Percentiles rank a stretch among this genome's conserved stretches.
Evolutionary conservation across 2,113 vertebrate genomes (phyloP).

Genomic region (Cephalopterus ornatus): DNA sequence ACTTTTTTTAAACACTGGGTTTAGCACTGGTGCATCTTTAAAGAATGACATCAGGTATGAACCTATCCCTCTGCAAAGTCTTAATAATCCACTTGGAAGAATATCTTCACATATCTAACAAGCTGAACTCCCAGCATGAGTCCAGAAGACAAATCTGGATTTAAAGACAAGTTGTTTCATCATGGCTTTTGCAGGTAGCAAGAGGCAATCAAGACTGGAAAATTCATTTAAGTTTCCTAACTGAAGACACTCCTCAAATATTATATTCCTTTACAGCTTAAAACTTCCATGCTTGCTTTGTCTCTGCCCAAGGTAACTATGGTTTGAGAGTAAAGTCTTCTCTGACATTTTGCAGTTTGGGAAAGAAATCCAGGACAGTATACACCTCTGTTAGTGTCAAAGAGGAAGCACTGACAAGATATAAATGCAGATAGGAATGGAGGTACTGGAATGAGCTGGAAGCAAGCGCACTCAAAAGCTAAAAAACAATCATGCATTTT

Average conservation of each 20-base stretch:
- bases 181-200: background rate
- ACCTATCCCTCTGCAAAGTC: background rate
- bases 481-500: background rate
- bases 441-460: background rate
- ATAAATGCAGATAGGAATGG: background rate
- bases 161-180: constrained; percentile 2
- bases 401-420: background rate
- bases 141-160: background rate
- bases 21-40: background rate
- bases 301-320: background rate
- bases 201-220: background rate
- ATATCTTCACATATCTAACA: background rate
- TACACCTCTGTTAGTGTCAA: background rate
- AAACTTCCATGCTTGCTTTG: background rate
- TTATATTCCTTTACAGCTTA: background rate
- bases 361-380: background rate
- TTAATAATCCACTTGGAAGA: background rate
- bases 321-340: background rate
- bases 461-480: background rate
- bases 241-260: background rate
- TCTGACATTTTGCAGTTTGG: background rate
- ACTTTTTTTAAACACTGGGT: background rate
- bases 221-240: background rate
- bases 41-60: background rate
- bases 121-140: background rate